Evolutionary conservation across 1,140 invertebrate species (phyloP).

Genomic region (Papilio polyxenes): DNA sequence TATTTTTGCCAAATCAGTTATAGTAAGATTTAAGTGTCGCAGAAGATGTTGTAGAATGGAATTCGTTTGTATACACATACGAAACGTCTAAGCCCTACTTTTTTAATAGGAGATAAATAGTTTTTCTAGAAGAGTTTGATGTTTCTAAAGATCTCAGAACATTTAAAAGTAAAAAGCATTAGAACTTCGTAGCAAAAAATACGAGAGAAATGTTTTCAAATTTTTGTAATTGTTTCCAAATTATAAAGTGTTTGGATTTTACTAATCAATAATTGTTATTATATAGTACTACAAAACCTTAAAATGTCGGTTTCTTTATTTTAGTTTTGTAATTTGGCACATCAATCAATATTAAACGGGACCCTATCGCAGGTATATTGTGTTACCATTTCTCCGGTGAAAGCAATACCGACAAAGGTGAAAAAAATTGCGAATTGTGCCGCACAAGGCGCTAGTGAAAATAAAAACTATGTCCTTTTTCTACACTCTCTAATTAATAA

Average conservation of each 20-base stretch:
- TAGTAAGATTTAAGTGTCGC: constrained; percentile 39
- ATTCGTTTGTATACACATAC: no score
- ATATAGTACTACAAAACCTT: neutral
- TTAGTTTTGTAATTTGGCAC: constrained; percentile 28
- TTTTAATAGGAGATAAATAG: neutral
- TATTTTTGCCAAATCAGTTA: constrained; percentile 46
- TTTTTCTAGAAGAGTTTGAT: no score
- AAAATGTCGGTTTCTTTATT: constrained; percentile 7
- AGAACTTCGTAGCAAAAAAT: no score
- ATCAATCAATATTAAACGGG: constrained; percentile 21
- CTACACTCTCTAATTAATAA: neutral
- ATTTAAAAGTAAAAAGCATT: no score
- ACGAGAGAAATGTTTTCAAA: no score
- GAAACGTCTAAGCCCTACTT: no score
- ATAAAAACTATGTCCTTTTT: constrained; percentile 1
- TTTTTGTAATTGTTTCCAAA: no score
- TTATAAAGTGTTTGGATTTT: neutral
- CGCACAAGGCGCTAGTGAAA: neutral
- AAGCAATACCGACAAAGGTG: constrained; percentile 14
- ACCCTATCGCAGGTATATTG: constrained; percentile 5
- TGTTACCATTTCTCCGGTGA: constrained; percentile 28
- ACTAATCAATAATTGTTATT: neutral
- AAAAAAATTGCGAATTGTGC: constrained; percentile 21
- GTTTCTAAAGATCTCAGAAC: no score
- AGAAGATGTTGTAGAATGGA: no score